These are phyloP conservation scores for Heliconius eleuchia DNA, from an alignment of 1,140 invertebrate genomes.

Conservation along the genomic window DNA sequence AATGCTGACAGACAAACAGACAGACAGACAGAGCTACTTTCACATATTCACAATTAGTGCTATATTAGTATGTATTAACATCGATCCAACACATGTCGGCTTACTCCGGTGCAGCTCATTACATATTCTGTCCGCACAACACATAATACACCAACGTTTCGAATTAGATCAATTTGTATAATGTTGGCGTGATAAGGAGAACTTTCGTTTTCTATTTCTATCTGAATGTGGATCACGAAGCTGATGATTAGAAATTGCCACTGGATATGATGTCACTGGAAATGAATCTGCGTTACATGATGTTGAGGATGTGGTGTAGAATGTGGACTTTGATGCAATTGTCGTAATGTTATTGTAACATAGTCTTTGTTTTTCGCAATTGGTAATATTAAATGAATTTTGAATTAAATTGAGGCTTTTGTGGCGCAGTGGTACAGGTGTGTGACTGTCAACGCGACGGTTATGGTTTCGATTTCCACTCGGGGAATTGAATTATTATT, in stretches of 20 bases:
- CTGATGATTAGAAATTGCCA: constrained; percentile 70
- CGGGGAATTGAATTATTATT: too few relatives aligned
- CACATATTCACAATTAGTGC: background rate
- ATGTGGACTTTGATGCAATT: background rate
- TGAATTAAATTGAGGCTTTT: too few relatives aligned
- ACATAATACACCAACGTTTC: constrained; percentile 35
- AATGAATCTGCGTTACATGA: constrained; percentile 43
- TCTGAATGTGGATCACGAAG: constrained; percentile 61
- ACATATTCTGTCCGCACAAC: constrained; percentile 19
- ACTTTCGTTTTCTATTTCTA: constrained; percentile 59
- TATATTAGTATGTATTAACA: constrained; percentile 4
- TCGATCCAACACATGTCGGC: background rate
- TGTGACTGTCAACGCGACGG: too few relatives aligned
- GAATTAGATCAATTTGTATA: constrained; percentile 44
- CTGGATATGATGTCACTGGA: constrained; percentile 57
- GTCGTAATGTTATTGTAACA: background rate
- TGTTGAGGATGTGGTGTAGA: constrained; percentile 13
- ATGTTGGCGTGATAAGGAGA: constrained; percentile 52
- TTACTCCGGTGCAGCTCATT: background rate
- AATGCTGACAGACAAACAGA: background rate
- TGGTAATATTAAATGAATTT: background rate
- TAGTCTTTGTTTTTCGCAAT: background rate
- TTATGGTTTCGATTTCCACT: too few relatives aligned
- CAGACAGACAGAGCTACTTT: background rate
- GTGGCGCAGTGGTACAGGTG: too few relatives aligned